phyloP scores from a whole-genome alignment of 2,888 invertebrate genomes.

The Tetropium fuscum region DNA sequence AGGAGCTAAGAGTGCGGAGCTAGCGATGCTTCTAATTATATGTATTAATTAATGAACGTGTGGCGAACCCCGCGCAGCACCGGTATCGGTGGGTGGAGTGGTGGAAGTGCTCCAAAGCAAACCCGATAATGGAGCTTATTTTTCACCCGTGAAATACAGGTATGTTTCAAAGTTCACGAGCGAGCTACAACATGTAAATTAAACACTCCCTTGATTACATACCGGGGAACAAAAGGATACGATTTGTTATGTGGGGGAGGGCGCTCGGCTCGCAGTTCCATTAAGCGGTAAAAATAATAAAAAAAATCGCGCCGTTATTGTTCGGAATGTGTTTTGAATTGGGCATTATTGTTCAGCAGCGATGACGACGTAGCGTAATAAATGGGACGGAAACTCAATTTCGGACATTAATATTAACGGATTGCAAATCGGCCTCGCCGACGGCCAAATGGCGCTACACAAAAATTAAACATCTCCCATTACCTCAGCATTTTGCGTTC shows the following conservation, averaged over 20 bases:
- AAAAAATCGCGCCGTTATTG: background rate
- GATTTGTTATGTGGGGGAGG: conserved; percentile 30
- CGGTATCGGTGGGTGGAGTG: conserved; percentile 12
- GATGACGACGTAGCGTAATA: no score
- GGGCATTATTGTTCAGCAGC: background rate
- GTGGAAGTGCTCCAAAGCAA: conserved; percentile 23
- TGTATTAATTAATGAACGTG: conserved; percentile 30
- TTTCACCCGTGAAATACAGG: conserved; percentile 34
- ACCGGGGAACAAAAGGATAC: conserved; percentile 34
- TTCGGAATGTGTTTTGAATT: background rate
- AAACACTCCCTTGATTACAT: conserved; percentile 38
- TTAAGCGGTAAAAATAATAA: conserved; percentile 8
- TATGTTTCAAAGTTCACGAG: conserved; percentile 23
- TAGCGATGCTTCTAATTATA: conserved; percentile 25
- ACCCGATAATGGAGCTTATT: conserved; percentile 38
- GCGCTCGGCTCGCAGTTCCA: background rate
- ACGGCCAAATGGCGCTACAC: no score
- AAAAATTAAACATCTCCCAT: no score
- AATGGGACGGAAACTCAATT: no score
- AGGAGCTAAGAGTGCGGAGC: conserved; percentile 6
- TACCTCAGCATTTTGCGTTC: no score
- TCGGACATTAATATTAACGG: no score
- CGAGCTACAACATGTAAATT: conserved; percentile 36
- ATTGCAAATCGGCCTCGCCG: no score
- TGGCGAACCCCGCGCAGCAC: conserved; percentile 3